A percentile compares a stretch with the other conserved stretches of the same genome.
Evolutionary conservation across 1,140 invertebrate genomes (phyloP).

Genomic region (Mamestra configurata): DNA sequence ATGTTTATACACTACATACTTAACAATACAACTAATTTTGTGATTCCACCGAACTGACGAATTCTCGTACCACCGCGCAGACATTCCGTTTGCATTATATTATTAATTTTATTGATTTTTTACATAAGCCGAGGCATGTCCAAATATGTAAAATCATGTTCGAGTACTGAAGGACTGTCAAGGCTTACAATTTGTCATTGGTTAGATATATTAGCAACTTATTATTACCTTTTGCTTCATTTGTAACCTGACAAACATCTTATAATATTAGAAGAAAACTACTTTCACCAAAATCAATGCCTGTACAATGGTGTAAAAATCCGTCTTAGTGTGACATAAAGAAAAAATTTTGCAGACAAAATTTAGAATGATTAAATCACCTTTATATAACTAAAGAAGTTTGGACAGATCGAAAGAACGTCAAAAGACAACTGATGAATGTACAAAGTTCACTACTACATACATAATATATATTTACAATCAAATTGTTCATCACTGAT

Average conservation of each 20-base stretch:
- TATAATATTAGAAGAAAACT: too few relatives aligned
- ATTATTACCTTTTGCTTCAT: too few relatives aligned
- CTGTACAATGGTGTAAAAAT: neutral
- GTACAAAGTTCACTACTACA: slow-evolving; percentile 30
- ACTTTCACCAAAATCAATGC: neutral
- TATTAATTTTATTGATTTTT: slow-evolving; percentile 29
- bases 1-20: slow-evolving; percentile 10
- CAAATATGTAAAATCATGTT: too few relatives aligned
- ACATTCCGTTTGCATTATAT: neutral
- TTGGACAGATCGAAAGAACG: neutral
- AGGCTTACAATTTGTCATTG: too few relatives aligned
- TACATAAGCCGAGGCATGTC: neutral
- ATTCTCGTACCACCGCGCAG: neutral
- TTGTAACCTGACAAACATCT: too few relatives aligned
- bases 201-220: too few relatives aligned
- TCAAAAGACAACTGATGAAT: slow-evolving; percentile 19
- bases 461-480: slow-evolving; percentile 36
- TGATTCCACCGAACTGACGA: neutral
- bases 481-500: slow-evolving; percentile 46
- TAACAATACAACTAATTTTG: slow-evolving; percentile 11
- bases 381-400: neutral
- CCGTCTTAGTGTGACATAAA: neutral
- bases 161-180: too few relatives aligned
- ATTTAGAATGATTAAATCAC: neutral
- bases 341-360: slow-evolving; percentile 1